Conservation (phyloP, 2,113 vertebrate genomes). For the Uropsilus gracilis region DNA sequence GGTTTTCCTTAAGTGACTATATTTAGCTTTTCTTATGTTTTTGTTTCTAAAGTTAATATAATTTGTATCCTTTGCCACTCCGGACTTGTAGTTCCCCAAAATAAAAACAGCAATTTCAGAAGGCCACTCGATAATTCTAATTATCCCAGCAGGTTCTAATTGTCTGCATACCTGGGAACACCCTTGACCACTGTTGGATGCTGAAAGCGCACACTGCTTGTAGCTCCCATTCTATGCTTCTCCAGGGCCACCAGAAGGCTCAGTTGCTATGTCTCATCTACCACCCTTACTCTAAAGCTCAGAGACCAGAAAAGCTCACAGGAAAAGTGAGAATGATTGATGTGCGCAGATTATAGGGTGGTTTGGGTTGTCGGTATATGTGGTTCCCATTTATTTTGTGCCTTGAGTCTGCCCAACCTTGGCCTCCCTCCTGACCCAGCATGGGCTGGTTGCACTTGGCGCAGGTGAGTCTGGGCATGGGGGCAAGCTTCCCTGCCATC, state of each 20-base stretch:
- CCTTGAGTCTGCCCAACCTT: neutral
- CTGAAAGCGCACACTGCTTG: neutral
- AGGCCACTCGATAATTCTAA: neutral
- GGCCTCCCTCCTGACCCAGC: neutral
- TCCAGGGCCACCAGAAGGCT: neutral
- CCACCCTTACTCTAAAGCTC: neutral
- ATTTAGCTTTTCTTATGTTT: constrained; percentile 73
- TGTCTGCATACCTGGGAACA: constrained; percentile 63
- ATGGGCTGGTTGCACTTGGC: neutral
- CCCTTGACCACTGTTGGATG: constrained; percentile 29
- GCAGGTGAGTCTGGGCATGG: neutral
- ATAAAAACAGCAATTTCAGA: constrained; percentile 74
- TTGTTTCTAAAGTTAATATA: constrained; percentile 75
- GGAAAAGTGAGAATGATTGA: neutral
- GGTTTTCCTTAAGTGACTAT: constrained; percentile 41
- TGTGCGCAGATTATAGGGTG: neutral
- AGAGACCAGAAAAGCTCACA: constrained; percentile 25
- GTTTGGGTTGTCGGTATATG: neutral
- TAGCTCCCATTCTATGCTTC: neutral
- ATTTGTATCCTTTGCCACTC: constrained; percentile 56
- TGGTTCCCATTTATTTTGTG: neutral
- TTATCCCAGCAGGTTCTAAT: constrained; percentile 63
- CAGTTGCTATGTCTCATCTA: neutral
- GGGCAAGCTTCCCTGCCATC: neutral
- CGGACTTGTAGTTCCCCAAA: constrained; percentile 62